Conservation (phyloP, 1,140 invertebrate species). For the Trichonephila inaurata region DNA sequence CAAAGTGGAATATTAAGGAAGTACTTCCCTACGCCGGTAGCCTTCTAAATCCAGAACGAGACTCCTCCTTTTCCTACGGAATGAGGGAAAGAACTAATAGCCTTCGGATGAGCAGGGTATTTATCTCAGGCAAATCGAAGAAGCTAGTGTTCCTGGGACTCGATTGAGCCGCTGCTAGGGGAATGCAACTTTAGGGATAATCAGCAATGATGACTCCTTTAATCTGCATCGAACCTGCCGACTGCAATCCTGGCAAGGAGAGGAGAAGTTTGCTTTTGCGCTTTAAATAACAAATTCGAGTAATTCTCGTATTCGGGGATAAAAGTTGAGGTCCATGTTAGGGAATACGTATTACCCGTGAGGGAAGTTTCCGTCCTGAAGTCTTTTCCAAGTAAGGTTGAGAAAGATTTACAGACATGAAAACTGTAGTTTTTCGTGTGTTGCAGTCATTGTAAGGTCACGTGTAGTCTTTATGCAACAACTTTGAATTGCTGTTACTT, state of each 20-base stretch:
- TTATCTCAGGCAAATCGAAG: conserved; percentile 65
- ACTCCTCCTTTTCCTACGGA: background rate
- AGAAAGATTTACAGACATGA: too few relatives aligned
- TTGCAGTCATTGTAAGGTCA: too few relatives aligned
- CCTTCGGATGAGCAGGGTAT: conserved; percentile 54
- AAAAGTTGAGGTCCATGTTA: background rate
- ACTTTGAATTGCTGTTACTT: too few relatives aligned
- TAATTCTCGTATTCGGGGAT: background rate
- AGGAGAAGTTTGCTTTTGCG: background rate
- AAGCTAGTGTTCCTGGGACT: conserved; percentile 35
- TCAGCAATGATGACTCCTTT: conserved; percentile 45
- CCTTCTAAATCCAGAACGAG: conserved; percentile 39
- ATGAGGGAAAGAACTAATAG: conserved; percentile 61
- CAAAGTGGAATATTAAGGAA: conserved; percentile 73
- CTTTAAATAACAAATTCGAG: conserved; percentile 34
- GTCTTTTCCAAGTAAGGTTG: background rate
- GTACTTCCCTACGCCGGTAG: conserved; percentile 21
- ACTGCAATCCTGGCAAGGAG: background rate
- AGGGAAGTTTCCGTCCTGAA: background rate
- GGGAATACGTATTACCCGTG: background rate
- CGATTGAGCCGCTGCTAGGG: conserved; percentile 43
- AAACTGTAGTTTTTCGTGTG: too few relatives aligned
- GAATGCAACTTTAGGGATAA: conserved; percentile 20
- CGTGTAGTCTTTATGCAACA: too few relatives aligned
- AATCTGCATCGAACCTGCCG: background rate